These are phyloP conservation scores for Dasypolia templi DNA, from an alignment of 2,888 invertebrate species.

Conservation along the genomic window DNA sequence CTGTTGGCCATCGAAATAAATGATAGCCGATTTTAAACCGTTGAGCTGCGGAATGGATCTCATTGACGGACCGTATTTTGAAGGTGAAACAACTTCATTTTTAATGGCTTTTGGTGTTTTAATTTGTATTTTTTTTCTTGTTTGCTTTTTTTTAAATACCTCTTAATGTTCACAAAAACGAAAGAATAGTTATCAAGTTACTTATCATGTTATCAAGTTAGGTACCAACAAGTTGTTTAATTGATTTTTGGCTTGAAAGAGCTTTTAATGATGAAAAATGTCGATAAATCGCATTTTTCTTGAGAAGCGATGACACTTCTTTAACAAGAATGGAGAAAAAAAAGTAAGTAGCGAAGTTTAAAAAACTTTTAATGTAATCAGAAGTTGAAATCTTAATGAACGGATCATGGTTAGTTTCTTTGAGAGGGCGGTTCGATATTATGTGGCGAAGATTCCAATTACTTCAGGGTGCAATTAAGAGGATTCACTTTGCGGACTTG, in stretches of 20 bases:
- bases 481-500: conserved; percentile 75
- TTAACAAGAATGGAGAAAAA: conserved; percentile 56
- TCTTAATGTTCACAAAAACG: background rate
- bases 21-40: conserved; percentile 59
- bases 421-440: conserved; percentile 68
- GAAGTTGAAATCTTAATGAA: conserved; percentile 76
- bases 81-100: conserved; percentile 6
- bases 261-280: conserved; percentile 30
- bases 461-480: conserved; percentile 80
- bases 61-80: conserved; percentile 33
- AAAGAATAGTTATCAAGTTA: background rate
- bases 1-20: conserved; percentile 68
- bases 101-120: background rate
- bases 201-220: conserved; percentile 32
- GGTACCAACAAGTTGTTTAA: conserved; percentile 19
- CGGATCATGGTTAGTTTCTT: conserved; percentile 72
- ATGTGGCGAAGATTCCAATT: conserved; percentile 78
- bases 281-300: conserved; percentile 34
- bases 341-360: conserved; percentile 55
- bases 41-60: conserved; percentile 42
- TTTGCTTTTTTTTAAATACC: no score
- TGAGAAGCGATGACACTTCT: conserved; percentile 48
- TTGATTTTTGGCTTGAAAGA: conserved; percentile 28
- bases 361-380: conserved; percentile 72
- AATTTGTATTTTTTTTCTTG: background rate